A percentile compares a stretch with the other conserved stretches of the same genome.
These are phyloP conservation scores for Meriones unguiculatus DNA, from an alignment of 2,113 vertebrate genomes.

Conservation along the genomic window DNA sequence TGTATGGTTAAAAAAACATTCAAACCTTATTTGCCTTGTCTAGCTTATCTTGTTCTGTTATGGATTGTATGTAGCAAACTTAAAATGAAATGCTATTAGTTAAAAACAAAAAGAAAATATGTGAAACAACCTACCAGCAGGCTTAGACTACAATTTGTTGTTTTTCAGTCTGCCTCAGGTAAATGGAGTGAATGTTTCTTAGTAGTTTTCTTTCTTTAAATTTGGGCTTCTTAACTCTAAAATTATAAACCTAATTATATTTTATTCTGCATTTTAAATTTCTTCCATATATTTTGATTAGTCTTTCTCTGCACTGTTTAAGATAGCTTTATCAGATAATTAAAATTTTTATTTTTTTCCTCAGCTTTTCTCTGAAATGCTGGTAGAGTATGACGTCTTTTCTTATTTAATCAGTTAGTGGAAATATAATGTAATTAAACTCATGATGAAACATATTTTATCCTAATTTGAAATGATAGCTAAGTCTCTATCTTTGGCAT, in stretches of 20 bases:
- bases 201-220: conserved; percentile 10
- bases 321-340: background rate
- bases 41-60: background rate
- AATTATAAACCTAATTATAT: conserved; percentile 40
- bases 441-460: conserved; percentile 43
- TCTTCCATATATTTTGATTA: conserved; percentile 7
- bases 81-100: conserved; percentile 32
- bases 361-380: conserved; percentile 7
- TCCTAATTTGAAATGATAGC: conserved; percentile 41
- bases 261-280: conserved; percentile 1
- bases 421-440: conserved; percentile 56
- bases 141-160: background rate
- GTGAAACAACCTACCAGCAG: background rate
- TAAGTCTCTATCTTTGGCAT: background rate
- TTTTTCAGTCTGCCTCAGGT: background rate
- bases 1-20: background rate
- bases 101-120: conserved; percentile 30
- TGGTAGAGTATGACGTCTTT: background rate
- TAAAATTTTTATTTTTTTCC: conserved; percentile 8
- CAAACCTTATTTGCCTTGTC: background rate
- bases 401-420: conserved; percentile 48
- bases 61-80: conserved; percentile 31
- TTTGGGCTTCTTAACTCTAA: background rate
- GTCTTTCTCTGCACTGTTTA: conserved; percentile 24
- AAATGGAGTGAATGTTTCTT: conserved; percentile 27